Percentiles rank a stretch among this genome's conserved stretches.
Evolutionary conservation across 1,140 invertebrate species (phyloP).

Genomic region (Eufriesea mexicana): DNA sequence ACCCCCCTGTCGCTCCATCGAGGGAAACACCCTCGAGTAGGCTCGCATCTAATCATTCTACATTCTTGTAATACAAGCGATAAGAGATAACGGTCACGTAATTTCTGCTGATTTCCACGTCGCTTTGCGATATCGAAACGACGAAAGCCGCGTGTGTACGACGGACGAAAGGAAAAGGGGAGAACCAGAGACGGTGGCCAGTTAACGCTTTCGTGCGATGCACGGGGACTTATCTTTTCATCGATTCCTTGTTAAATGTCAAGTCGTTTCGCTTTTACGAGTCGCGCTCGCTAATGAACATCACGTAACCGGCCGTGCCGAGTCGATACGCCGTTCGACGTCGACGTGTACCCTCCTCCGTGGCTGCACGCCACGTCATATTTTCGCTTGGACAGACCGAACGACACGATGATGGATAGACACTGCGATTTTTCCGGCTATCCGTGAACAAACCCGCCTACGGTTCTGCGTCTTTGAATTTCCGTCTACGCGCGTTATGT

Average conservation of each 20-base stretch:
- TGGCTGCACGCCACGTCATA: constrained; percentile 46
- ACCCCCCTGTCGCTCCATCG: neutral
- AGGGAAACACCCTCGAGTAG: neutral
- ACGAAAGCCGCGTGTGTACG: constrained; percentile 21
- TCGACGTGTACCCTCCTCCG: constrained; percentile 39
- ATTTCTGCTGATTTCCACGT: constrained; percentile 52
- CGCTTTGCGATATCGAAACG: constrained; percentile 5
- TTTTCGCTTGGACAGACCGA: constrained; percentile 16
- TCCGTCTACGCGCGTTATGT: neutral
- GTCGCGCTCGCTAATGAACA: constrained; percentile 62
- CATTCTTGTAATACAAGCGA: constrained; percentile 51
- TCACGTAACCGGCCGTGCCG: constrained; percentile 46
- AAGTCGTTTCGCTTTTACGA: constrained; percentile 67
- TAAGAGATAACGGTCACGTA: constrained; percentile 55
- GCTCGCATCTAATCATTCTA: constrained; percentile 28
- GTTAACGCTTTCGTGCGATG: constrained; percentile 57
- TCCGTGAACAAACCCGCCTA: neutral
- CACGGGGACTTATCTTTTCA: constrained; percentile 63
- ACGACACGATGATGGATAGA: constrained; percentile 47
- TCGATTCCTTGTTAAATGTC: constrained; percentile 70
- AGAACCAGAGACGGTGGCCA: constrained; percentile 30
- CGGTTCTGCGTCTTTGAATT: neutral
- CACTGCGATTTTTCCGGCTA: constrained; percentile 36
- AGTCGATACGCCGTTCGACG: constrained; percentile 49
- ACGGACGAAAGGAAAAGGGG: neutral